Base-by-base conservation (phyloP, 1,140 invertebrate genomes). In the Papilio polytes region DNA sequence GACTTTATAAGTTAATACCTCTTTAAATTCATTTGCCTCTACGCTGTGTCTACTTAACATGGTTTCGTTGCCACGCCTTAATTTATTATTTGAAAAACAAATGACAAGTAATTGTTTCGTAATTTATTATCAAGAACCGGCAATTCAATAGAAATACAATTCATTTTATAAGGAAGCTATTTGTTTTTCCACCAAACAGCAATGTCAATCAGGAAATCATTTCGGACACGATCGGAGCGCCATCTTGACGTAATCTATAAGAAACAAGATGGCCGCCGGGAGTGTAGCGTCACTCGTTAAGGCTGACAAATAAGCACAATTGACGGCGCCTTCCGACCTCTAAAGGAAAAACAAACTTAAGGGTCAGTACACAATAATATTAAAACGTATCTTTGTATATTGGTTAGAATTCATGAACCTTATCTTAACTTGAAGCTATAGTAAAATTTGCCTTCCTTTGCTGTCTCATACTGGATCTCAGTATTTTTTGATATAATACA, bases 231-330 rank as follows among this genome's bases (percentile, higher is more conserved):
- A 59, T 59, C n/a, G 77, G 36, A 44, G 36, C 56, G 26, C 77
- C 77, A 78, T 63, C 59, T 78, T 78, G 77, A 66, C 56, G 56
- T 66, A 78, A 78, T 78, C 56, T 41, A 26, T 44, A 78, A 78
- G 53, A 51, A 41, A 41, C 77, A 78, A 78, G 56, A 78, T 78
- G 56, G 77, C 77, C 20, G 77, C 53, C 41, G 73, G 12, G 73
- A 31, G 26, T 20, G 46, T 13, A n/a, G 18, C n/a, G 31, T 36
- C 53, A 78, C n/a, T 78, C 77, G 56, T 66, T 78, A 59, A 22
- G 36, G 77, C 59, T 78, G 56, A 78, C 77, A 78, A 78, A 78
- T 66, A 78, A 78, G 77, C 41, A 46, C 77, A 78, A 78, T 78
- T 78, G 77, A 78, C 59, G 77, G 77, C 77, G 77, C 77, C 77